Evolutionary conservation across 2,888 invertebrate genomes (phyloP), one percentile per base, ranked within the genome.

Genomic region (Beris chalybata): DNA sequence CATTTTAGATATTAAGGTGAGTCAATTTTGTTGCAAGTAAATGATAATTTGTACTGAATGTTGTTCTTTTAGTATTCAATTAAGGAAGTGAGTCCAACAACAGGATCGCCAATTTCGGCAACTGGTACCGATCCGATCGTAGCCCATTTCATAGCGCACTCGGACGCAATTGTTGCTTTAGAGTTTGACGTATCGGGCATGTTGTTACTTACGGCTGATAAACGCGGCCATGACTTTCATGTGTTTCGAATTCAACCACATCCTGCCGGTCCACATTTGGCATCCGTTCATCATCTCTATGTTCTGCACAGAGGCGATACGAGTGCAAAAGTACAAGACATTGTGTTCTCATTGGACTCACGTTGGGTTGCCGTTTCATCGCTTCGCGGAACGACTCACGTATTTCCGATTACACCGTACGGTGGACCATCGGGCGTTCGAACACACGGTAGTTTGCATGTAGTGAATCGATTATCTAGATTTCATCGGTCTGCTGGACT

Each of bases 331-430:
- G 96, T 97, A 64, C 91, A 91, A 82, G 93, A 97, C 76, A 92
- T 97, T 79, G 87, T 91, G 59, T 94, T 98, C 77, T 94, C 97
- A 1, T 84, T 88, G 67, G 98, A 99, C 83, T 91, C 91, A 32
- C 89, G 99, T 64, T 99, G 98, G 98, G 90, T 94, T n/a, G 92
- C 96, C 2, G 88, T 98, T 5, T 94, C 95, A 48, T 96, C 98
- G 0, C 86, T 96, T 65, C 88, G 97, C 70, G 99, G 98, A 69
- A 99, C 99, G 0, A 97, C 97, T 38, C 99, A 99, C 81, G 91
- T 99, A 71, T 99, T 97, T 82, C 95, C 98, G 9, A 87, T 99
- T 57, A 95, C 95, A 13, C 94, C 98, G 15, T 99, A 98, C 79
- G 97, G 97, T 71, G 97, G 98, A 59, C 85, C 90, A 65, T 88